Percentiles rank a stretch among this genome's conserved stretches.
Conservation (phyloP, 2,113 vertebrate species). For the Sigmodon hispidus region DNA sequence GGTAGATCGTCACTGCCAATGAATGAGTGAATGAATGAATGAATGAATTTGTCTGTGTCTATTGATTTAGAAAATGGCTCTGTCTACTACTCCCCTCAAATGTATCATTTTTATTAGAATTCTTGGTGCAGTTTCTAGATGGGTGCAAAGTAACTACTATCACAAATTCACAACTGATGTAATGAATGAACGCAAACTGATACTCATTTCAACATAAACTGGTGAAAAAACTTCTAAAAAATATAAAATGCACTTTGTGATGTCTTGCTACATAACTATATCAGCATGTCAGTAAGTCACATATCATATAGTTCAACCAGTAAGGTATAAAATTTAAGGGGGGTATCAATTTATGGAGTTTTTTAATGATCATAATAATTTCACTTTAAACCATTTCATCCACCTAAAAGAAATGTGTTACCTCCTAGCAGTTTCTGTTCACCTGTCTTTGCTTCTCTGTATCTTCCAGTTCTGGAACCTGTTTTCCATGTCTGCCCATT, state of each 20-base stretch:
- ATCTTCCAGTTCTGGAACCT: not conserved
- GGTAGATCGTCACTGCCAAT: not conserved
- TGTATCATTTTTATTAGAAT: not conserved
- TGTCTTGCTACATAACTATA: not conserved
- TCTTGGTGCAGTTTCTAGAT: slow-evolving; percentile 1
- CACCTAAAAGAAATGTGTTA: not conserved
- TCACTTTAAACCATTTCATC: not conserved
- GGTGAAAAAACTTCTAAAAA: slow-evolving; percentile 21
- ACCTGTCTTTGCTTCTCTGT: not conserved
- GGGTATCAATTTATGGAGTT: not conserved
- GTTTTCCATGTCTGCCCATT: not conserved
- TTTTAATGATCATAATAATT: not conserved
- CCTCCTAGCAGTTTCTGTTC: not conserved
- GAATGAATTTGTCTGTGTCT: not conserved
- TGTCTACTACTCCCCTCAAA: not conserved
- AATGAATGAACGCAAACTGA: not conserved
- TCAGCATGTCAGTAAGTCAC: not conserved
- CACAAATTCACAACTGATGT: not conserved
- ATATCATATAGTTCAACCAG: not conserved
- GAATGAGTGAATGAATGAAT: not conserved
- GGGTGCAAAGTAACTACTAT: not conserved
- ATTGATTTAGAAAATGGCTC: not conserved
- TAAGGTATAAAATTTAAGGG: not conserved
- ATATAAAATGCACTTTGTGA: not conserved
- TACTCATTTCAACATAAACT: not conserved